Conservation (phyloP, 2,113 vertebrate genomes). For the Scytalopus superciliaris region DNA sequence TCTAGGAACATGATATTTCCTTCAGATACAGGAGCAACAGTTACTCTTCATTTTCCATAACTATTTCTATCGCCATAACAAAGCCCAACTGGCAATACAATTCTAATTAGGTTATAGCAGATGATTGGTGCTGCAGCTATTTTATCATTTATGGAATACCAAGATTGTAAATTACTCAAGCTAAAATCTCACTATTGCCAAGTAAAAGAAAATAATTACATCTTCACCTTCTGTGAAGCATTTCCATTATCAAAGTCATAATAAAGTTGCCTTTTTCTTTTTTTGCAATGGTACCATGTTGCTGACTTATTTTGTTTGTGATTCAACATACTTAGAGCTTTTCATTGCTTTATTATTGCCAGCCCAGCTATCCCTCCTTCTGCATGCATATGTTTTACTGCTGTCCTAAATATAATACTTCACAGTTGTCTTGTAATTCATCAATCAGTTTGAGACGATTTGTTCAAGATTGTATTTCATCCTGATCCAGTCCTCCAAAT, state of each 20-base stretch:
- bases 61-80: neutral
- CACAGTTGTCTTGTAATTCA: neutral
- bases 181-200: neutral
- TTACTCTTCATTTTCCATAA: neutral
- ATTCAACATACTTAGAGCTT: neutral
- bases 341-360: neutral
- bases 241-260: neutral
- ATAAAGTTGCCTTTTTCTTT: neutral
- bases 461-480: neutral
- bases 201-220: neutral
- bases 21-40: neutral
- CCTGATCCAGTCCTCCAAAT: neutral
- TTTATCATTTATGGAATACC: neutral
- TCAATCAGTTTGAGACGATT: neutral
- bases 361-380: neutral
- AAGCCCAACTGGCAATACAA: neutral
- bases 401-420: neutral
- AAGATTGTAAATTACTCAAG: neutral
- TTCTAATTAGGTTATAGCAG: neutral
- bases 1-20: neutral
- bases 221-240: neutral
- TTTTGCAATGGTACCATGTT: neutral
- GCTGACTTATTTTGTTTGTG: neutral
- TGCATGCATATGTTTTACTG: neutral
- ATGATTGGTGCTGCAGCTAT: neutral